These are phyloP conservation scores for Drepanosiphum platanoidis DNA, from an alignment of 2,888 invertebrate genomes.

Conservation along the genomic window DNA sequence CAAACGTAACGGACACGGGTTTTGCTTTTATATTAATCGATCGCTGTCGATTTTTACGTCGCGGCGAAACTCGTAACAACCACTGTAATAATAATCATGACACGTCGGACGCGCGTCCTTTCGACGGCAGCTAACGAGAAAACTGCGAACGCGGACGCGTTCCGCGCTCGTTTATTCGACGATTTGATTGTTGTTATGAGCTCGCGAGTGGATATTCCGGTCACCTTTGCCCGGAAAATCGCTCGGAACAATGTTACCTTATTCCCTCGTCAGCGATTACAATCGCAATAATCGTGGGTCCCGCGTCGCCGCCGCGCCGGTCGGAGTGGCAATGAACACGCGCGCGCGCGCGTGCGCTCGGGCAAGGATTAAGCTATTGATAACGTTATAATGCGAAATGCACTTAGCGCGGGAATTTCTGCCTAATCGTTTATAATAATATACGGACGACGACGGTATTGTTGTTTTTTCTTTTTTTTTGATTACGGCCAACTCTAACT, in stretches of 20 bases:
- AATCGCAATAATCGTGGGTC: neutral
- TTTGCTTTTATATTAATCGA: too few species aligned
- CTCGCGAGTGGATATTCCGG: neutral
- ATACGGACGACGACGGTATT: too few species aligned
- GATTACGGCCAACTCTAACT: too few species aligned
- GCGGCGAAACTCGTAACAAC: too few species aligned
- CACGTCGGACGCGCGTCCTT: too few species aligned
- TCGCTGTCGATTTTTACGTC: too few species aligned
- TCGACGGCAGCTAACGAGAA: neutral
- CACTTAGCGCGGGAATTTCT: neutral
- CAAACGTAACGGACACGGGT: too few species aligned
- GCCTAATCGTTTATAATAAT: neutral
- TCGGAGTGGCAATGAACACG: neutral
- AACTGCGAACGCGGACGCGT: neutral
- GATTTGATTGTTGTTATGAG: neutral
- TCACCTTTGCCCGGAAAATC: neutral
- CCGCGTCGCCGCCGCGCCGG: neutral
- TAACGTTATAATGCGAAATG: conserved; percentile 1
- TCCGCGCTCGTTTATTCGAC: neutral
- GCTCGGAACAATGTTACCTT: neutral
- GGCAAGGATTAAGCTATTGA: neutral
- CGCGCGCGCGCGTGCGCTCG: neutral
- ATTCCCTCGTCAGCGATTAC: neutral
- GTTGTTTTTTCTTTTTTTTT: too few species aligned
- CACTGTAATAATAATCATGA: too few species aligned